These are phyloP conservation scores for Melierax canorus DNA, from an alignment of 2,113 vertebrate species.

Conservation along the genomic window DNA sequence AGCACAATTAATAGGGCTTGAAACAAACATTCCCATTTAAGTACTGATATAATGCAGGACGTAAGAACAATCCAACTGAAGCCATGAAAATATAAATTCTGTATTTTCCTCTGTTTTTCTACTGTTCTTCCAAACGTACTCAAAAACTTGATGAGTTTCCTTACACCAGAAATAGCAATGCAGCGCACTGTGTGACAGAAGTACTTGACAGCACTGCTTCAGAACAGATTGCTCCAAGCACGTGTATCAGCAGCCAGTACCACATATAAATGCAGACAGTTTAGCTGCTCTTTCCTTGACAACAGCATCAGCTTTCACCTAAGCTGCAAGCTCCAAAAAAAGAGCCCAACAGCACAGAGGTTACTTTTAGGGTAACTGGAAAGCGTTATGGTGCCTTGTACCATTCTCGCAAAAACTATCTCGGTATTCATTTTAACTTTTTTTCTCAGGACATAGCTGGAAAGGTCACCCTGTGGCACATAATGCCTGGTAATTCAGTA, in stretches of 20 bases:
- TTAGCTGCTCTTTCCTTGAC: neutral
- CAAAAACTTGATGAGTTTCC: neutral
- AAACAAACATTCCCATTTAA: neutral
- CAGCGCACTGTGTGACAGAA: neutral
- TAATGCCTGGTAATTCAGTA: neutral
- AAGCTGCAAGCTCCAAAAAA: neutral
- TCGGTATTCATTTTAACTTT: neutral
- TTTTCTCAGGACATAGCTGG: neutral
- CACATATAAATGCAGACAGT: neutral
- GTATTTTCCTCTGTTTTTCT: neutral
- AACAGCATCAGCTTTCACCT: neutral
- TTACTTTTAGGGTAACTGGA: neutral
- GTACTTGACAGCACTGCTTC: neutral
- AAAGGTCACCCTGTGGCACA: neutral
- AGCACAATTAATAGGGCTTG: neutral
- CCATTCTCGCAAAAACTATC: neutral
- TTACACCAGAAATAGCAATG: neutral
- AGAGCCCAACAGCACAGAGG: neutral
- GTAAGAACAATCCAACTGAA: neutral
- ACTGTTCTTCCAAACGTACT: neutral
- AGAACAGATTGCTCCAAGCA: neutral
- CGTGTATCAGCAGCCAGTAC: neutral
- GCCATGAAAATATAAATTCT: neutral
- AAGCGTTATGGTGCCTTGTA: neutral
- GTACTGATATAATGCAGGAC: neutral